Conservation (phyloP, 1,140 invertebrate genomes). For the Acromyrmex heyeri region DNA sequence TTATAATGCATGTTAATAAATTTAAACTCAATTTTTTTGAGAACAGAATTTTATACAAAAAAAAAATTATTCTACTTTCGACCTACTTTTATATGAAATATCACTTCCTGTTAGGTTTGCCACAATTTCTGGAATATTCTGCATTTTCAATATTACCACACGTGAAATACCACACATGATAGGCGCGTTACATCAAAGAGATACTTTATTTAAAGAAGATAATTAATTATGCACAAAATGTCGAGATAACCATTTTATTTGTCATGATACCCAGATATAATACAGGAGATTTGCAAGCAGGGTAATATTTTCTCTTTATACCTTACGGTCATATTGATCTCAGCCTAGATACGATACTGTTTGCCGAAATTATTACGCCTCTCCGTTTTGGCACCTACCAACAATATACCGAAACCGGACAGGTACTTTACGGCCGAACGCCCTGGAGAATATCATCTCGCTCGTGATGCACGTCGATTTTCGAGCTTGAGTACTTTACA, state of each 20-base stretch:
- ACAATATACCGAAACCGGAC: constrained; percentile 1
- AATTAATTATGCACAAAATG: not conserved
- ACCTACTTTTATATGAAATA: no score
- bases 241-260: not conserved
- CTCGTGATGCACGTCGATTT: constrained; percentile 7
- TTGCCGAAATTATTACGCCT: constrained; percentile 43
- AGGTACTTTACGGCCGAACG: not conserved
- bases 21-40: no score
- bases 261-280: not conserved
- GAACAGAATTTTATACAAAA: no score
- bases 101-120: no score
- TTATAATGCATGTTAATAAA: no score
- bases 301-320: not conserved
- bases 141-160: not conserved
- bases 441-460: not conserved
- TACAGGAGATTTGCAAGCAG: not conserved
- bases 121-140: no score
- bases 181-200: not conserved
- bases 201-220: not conserved
- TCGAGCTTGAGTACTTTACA: constrained; percentile 48
- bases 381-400: not conserved
- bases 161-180: not conserved
- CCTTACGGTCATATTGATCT: constrained; percentile 22
- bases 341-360: constrained; percentile 33
- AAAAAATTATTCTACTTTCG: no score